Conservation (phyloP, 2,888 invertebrate species). For the Cyaniris semiargus region DNA sequence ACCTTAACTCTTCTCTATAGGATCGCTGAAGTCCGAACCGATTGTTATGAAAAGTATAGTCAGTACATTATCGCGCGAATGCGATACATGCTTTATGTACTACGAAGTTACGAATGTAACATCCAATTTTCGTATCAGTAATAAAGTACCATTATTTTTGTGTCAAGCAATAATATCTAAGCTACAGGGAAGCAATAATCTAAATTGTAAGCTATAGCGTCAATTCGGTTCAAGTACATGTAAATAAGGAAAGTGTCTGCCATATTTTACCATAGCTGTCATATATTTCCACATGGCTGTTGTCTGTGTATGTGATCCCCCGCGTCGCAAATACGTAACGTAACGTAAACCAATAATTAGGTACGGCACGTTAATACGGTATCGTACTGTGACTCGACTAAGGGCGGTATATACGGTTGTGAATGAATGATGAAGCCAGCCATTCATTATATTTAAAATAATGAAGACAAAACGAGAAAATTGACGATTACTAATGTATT, state of each 20-base stretch:
- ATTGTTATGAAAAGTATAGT: too few relatives aligned
- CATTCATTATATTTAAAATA: background rate
- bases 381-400: background rate
- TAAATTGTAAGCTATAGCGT: too few relatives aligned
- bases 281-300: conserved; percentile 21
- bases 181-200: too few relatives aligned
- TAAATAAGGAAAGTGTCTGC: background rate
- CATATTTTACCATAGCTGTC: background rate
- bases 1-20: too few relatives aligned
- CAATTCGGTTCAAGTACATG: background rate
- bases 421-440: background rate
- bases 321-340: conserved; percentile 11
- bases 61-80: too few relatives aligned
- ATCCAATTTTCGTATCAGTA: too few relatives aligned
- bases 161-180: too few relatives aligned
- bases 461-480: background rate
- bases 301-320: conserved; percentile 8
- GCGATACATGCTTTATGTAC: too few relatives aligned
- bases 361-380: conserved; percentile 1
- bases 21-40: too few relatives aligned
- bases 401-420: background rate
- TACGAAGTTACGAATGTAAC: too few relatives aligned
- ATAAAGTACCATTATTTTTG: too few relatives aligned
- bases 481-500: too few relatives aligned
- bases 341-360: conserved; percentile 17